These are phyloP conservation scores for Romanogobio albipinnatus DNA, from an alignment of 2,113 vertebrate species.

Conservation along the genomic window DNA sequence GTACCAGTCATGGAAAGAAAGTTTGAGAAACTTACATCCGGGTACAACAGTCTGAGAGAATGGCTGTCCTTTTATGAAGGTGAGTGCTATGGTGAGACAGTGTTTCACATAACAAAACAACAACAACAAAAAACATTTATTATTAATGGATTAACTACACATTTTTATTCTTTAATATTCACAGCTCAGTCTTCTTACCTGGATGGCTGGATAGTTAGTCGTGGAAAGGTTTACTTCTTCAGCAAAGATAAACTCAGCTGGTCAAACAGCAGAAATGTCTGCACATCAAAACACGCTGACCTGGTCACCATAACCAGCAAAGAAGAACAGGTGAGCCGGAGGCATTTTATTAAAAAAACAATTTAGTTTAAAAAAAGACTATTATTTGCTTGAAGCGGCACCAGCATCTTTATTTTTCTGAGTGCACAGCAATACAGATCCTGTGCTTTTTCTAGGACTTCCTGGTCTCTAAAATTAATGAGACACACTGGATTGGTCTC, in stretches of 20 bases:
- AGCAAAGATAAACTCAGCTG: constrained; percentile 42
- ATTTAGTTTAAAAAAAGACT: too few species aligned
- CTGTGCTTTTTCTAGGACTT: not conserved
- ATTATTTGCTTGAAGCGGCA: too few species aligned
- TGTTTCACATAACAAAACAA: too few species aligned
- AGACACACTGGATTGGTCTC: constrained; percentile 22
- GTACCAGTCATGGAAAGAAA: not conserved
- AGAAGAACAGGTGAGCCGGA: constrained; percentile 36
- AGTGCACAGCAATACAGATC: too few species aligned
- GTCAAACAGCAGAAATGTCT: constrained; percentile 22
- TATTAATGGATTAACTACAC: too few species aligned
- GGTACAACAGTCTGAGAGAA: too few species aligned
- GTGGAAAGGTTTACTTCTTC: constrained; percentile 41
- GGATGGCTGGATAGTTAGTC: not conserved
- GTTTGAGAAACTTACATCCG: not conserved
- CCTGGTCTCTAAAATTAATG: not conserved
- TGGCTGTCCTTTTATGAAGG: too few species aligned
- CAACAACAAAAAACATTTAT: too few species aligned
- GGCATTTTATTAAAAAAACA: too few species aligned
- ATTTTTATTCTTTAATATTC: too few species aligned
- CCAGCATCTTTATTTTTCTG: too few species aligned
- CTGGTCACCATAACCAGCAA: constrained; percentile 46
- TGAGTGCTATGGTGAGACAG: too few species aligned
- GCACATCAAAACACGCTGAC: constrained; percentile 25
- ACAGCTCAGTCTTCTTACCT: not conserved